These are phyloP conservation scores for Numida meleagris DNA, from an alignment of 2,113 vertebrate genomes.

Conservation along the genomic window DNA sequence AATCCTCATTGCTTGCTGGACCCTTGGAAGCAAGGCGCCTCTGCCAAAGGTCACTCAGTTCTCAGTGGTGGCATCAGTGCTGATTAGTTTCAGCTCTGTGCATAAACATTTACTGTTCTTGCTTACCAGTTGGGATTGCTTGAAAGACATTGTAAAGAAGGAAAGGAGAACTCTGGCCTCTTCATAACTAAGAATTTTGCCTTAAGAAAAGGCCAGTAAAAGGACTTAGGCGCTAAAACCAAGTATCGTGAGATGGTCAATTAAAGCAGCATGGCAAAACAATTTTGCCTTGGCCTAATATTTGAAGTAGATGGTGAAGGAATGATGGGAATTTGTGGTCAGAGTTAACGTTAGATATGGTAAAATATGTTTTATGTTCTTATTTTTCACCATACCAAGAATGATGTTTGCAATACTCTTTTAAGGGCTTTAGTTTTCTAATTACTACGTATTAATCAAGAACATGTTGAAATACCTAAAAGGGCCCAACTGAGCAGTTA, in stretches of 20 bases:
- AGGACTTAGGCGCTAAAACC: background rate
- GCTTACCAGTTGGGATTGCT: background rate
- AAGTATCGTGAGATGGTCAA: background rate
- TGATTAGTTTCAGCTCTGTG: background rate
- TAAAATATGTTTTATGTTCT: background rate
- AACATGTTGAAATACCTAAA: background rate
- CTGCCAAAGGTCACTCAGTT: conserved; percentile 54
- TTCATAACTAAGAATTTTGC: background rate
- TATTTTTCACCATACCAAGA: background rate
- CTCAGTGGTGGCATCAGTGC: conserved; percentile 22
- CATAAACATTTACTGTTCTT: conserved; percentile 30
- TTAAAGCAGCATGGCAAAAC: background rate
- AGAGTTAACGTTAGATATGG: background rate
- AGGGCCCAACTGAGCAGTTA: background rate
- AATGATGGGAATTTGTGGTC: background rate
- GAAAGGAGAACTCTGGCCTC: background rate
- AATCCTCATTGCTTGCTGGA: conserved; percentile 50
- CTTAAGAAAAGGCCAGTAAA: background rate
- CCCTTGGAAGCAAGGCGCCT: conserved; percentile 1
- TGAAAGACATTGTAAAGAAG: background rate
- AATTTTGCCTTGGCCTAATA: background rate
- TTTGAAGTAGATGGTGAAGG: background rate
- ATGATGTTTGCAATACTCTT: background rate
- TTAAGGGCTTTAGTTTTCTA: background rate
- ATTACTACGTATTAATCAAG: background rate